These are phyloP conservation scores for Melanostoma scalare DNA, from an alignment of 2,888 invertebrate species.

Conservation along the genomic window DNA sequence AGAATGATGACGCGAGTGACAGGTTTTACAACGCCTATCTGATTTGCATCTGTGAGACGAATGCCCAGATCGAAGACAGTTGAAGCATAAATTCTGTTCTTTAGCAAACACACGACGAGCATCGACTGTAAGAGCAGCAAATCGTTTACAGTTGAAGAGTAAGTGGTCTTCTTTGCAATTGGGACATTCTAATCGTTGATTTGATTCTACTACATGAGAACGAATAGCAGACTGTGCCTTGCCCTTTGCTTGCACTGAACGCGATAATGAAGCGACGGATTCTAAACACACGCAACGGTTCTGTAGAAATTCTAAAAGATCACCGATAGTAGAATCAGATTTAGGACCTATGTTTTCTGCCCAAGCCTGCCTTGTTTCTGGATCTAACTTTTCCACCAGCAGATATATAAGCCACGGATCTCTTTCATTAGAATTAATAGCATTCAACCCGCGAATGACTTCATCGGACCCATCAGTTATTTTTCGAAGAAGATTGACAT, in stretches of 20 bases:
- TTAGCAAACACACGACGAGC: conserved; percentile 11
- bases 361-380: conserved; percentile 27
- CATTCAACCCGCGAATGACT: conserved; percentile 42
- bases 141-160: conserved; percentile 22
- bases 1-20: conserved; percentile 16
- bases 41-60: conserved; percentile 4
- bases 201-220: conserved; percentile 34
- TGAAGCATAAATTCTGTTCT: conserved; percentile 12
- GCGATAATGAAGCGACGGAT: background rate
- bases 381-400: conserved; percentile 29
- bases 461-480: conserved; percentile 56
- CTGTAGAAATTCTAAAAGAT: conserved; percentile 40
- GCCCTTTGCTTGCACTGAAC: background rate
- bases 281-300: conserved; percentile 44
- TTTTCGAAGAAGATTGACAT: conserved; percentile 34
- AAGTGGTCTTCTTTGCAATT: conserved; percentile 33
- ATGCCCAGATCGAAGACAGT: conserved; percentile 16
- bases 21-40: conserved; percentile 3
- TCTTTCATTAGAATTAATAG: conserved; percentile 22
- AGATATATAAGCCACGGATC: conserved; percentile 50
- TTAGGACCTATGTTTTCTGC: conserved; percentile 23
- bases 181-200: conserved; percentile 5
- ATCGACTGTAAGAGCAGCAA: conserved; percentile 16
- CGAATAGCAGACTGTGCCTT: conserved; percentile 23
- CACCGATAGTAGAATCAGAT: conserved; percentile 9